Conservation (phyloP, 2,797 vertebrate species). For the Lycodopsis pacificus region DNA sequence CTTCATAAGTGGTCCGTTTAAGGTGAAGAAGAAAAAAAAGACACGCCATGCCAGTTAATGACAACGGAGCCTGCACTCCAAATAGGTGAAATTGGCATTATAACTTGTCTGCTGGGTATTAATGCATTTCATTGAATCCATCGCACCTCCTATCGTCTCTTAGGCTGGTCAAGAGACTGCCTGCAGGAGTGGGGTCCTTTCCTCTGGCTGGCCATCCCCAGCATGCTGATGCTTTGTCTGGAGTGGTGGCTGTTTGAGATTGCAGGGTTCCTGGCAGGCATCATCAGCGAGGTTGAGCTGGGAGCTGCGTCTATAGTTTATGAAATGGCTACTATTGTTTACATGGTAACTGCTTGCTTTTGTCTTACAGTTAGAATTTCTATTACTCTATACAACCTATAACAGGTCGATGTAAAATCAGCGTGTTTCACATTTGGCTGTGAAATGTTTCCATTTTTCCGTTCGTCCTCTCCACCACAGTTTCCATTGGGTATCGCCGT, state of each 20-base stretch:
- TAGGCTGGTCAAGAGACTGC: constrained; percentile 91
- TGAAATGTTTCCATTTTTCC: neutral
- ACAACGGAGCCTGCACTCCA: too few species aligned
- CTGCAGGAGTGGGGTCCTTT: constrained; percentile 91
- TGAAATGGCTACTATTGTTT: constrained; percentile 79
- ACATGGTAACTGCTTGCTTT: constrained; percentile 85
- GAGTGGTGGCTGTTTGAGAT: constrained; percentile 96
- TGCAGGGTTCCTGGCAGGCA: constrained; percentile 89
- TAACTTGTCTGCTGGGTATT: neutral
- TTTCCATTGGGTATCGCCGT: constrained; percentile 88
- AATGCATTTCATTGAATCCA: constrained; percentile 1
- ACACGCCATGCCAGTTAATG: too few species aligned
- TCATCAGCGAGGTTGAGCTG: constrained; percentile 88
- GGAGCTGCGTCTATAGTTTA: constrained; percentile 89
- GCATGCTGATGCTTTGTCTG: constrained; percentile 94
- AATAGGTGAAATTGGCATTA: neutral
- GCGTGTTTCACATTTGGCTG: neutral
- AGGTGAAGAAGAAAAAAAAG: neutral
- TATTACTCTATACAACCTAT: neutral
- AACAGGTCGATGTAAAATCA: neutral
- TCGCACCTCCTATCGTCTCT: neutral
- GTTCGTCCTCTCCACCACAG: constrained; percentile 68
- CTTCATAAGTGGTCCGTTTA: neutral
- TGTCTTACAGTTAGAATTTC: neutral
- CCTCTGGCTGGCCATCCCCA: constrained; percentile 87